These are phyloP conservation scores for Macaca mulatta DNA, from an alignment of 2,113 vertebrate genomes.

Conservation along the genomic window DNA sequence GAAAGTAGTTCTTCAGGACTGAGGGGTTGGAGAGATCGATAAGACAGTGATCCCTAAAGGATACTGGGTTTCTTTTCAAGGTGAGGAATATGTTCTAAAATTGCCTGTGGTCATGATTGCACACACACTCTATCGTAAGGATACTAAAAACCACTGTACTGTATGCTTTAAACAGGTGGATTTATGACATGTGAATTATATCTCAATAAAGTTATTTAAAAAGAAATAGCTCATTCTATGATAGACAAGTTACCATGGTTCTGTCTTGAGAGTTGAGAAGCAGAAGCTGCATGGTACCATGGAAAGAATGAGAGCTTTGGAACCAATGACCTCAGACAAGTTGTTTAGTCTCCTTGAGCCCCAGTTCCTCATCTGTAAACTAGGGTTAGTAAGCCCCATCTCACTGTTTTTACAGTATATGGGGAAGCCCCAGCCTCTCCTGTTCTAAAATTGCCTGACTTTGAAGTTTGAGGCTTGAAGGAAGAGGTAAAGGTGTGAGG, in stretches of 20 bases:
- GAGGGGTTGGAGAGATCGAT: not conserved
- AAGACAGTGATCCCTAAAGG: not conserved
- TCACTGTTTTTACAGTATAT: not conserved
- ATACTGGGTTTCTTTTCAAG: not conserved
- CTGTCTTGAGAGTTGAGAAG: not conserved
- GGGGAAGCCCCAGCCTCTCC: not conserved
- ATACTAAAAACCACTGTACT: not conserved
- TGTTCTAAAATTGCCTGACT: not conserved
- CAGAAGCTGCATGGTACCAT: not conserved
- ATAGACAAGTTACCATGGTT: not conserved
- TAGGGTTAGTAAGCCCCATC: not conserved
- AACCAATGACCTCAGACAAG: not conserved
- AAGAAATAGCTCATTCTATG: not conserved
- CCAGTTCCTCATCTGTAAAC: not conserved
- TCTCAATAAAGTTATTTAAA: not conserved
- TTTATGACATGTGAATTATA: not conserved
- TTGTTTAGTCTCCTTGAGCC: not conserved
- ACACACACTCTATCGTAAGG: not conserved
- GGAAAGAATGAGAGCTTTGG: not conserved
- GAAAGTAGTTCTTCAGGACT: not conserved
- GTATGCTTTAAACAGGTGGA: not conserved
- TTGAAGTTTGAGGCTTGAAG: not conserved
- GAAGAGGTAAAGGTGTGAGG: not conserved
- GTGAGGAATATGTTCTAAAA: not conserved
- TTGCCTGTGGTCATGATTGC: not conserved